Evolutionary conservation across 2,797 vertebrate species (phyloP).

Genomic region (Sebastolobus altivelis): DNA sequence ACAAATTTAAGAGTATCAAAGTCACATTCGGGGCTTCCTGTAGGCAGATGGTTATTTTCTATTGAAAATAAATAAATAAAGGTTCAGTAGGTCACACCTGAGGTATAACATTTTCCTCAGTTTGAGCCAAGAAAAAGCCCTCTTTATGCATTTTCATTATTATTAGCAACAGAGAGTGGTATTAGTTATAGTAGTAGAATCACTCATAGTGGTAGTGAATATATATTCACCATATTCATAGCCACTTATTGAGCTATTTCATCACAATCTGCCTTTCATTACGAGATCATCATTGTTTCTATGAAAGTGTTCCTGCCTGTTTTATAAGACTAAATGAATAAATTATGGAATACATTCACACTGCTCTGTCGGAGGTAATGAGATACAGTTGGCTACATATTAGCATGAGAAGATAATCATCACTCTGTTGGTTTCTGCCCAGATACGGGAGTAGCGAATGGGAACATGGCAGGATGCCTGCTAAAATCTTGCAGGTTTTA

Average conservation of each 20-base stretch:
- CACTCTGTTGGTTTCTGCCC: conserved; percentile 64
- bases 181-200: neutral
- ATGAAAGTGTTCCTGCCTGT: conserved; percentile 22
- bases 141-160: neutral
- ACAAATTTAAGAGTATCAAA: neutral
- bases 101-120: neutral
- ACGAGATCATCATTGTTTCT: conserved; percentile 13
- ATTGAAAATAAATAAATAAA: neutral
- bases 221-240: neutral
- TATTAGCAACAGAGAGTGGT: neutral
- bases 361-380: conserved; percentile 51
- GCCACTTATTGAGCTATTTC: conserved; percentile 1
- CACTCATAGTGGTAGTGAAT: neutral
- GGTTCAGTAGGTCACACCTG: conserved; percentile 14
- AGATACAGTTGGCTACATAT: conserved; percentile 56
- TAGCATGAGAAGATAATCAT: conserved; percentile 65
- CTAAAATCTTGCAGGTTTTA: conserved; percentile 36
- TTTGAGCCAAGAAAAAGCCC: neutral
- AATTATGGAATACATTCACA: conserved; percentile 55
- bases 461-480: conserved; percentile 41
- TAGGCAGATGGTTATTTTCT: neutral
- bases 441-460: conserved; percentile 60
- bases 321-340: conserved; percentile 51
- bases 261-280: conserved; percentile 4
- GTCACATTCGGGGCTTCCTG: neutral